Evolutionary conservation across 1,140 invertebrate genomes (phyloP).

Genomic region (Drosophila busckii): DNA sequence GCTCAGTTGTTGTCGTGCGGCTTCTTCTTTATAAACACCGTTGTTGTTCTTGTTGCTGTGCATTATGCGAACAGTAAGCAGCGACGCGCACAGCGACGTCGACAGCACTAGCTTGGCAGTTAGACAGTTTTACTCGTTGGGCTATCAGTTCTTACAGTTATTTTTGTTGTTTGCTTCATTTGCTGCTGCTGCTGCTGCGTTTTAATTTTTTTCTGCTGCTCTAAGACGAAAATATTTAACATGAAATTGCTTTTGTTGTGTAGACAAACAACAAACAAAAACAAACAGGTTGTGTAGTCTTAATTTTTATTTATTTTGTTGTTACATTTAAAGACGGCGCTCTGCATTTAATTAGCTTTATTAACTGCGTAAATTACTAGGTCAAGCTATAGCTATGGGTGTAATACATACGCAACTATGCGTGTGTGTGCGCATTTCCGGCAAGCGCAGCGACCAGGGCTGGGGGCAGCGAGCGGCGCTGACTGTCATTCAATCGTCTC

Average conservation of each 20-base stretch:
- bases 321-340: no score
- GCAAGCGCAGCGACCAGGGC: conserved; percentile 7
- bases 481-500: conserved; percentile 58
- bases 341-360: conserved; percentile 70
- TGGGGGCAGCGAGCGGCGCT: neutral
- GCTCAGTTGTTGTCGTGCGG: conserved; percentile 42
- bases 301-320: no score
- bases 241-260: conserved; percentile 72
- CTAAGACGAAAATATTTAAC: conserved; percentile 58
- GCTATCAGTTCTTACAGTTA: conserved; percentile 20
- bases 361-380: conserved; percentile 74
- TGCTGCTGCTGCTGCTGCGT: conserved; percentile 15
- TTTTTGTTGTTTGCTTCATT: conserved; percentile 43
- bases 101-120: neutral
- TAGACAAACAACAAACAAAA: conserved; percentile 39
- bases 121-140: no score
- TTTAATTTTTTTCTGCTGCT: neutral
- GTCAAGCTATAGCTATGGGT: conserved; percentile 55
- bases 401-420: conserved; percentile 3
- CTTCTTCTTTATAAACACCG: conserved; percentile 14
- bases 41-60: conserved; percentile 9
- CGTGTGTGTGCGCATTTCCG: conserved; percentile 46
- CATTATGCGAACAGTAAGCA: conserved; percentile 13
- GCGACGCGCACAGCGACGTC: no score
- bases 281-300: conserved; percentile 56